Percentiles rank a stretch among this genome's conserved stretches.
Conservation (phyloP, 2,797 vertebrate genomes). For the Melanotaenia maccullochi region DNA sequence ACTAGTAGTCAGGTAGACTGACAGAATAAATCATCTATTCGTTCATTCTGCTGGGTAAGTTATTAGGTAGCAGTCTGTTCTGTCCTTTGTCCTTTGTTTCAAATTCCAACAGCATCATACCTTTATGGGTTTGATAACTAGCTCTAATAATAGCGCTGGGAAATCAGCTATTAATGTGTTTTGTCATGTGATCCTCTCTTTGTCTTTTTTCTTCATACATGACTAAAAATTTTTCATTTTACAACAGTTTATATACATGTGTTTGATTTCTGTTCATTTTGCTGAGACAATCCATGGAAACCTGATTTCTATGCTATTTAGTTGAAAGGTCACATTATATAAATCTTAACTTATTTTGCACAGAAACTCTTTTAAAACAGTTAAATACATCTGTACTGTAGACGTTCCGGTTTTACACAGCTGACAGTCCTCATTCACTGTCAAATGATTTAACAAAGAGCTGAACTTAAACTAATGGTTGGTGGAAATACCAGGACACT, state of each 20-base stretch:
- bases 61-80: background rate
- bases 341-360: background rate
- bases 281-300: background rate
- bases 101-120: conserved; percentile 40
- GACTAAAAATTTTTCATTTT: background rate
- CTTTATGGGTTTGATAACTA: conserved; percentile 24
- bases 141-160: conserved; percentile 59
- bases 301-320: background rate
- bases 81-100: conserved; percentile 37
- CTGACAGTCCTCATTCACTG: background rate
- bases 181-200: conserved; percentile 26
- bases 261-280: background rate
- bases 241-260: background rate
- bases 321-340: background rate
- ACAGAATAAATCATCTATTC: conserved; percentile 26
- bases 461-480: background rate
- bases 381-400: background rate
- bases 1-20: conserved; percentile 5
- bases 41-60: conserved; percentile 31
- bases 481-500: background rate
- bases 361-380: background rate
- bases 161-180: conserved; percentile 27
- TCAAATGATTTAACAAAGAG: background rate
- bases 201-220: background rate
- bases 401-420: background rate